phyloP scores from a whole-genome alignment of 2,797 vertebrate genomes.

The Lutjanus campechanus region DNA sequence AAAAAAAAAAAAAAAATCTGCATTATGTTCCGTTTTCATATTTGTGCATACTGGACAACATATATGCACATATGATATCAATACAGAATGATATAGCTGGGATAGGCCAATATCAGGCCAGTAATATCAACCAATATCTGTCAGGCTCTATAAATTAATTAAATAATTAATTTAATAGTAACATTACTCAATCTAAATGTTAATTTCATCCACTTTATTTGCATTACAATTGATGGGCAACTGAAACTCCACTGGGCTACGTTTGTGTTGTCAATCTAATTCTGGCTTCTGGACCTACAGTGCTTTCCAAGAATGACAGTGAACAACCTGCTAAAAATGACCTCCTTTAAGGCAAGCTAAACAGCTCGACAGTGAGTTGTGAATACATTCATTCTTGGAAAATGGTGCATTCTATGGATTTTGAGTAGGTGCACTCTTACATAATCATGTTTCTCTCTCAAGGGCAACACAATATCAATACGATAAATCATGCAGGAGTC shows the following conservation, averaged over 20 bases:
- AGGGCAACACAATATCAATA: conserved; percentile 65
- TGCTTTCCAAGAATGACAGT: conserved; percentile 5
- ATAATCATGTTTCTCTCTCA: conserved; percentile 59
- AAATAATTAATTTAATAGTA: background rate
- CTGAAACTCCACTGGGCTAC: conserved; percentile 21
- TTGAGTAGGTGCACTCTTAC: conserved; percentile 61
- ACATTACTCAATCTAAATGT: background rate
- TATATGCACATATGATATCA: no score
- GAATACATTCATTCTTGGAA: conserved; percentile 51
- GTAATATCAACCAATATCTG: no score
- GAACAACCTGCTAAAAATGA: background rate
- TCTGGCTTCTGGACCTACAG: conserved; percentile 8
- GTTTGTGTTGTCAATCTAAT: conserved; percentile 26
- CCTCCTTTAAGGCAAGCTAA: conserved; percentile 2
- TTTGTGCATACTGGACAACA: no score
- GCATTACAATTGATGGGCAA: conserved; percentile 13
- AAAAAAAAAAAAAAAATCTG: no score
- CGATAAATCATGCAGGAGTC: conserved; percentile 60
- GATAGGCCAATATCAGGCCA: no score
- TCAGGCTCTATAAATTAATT: no score
- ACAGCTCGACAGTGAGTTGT: conserved; percentile 17
- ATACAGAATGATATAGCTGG: no score
- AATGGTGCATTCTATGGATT: conserved; percentile 61
- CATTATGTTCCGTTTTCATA: no score
- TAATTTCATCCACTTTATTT: background rate